Conservation (phyloP, 2,797 vertebrate genomes). For the Coreius guichenoti region DNA sequence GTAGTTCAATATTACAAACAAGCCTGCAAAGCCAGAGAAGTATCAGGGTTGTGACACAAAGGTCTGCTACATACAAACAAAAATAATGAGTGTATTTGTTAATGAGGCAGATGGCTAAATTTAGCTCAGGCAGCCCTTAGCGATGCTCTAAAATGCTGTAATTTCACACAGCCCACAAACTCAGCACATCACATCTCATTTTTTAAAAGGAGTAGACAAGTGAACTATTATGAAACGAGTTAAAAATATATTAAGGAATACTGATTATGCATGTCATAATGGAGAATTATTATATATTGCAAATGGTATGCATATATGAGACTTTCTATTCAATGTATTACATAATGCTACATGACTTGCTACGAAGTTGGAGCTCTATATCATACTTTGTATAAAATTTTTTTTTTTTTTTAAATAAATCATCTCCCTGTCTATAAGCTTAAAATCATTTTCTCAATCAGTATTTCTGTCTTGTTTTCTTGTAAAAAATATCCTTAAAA, state of each 20-base stretch:
- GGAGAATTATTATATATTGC: slow-evolving; percentile 1
- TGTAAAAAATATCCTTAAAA: slow-evolving; percentile 3
- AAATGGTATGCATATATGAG: slow-evolving; percentile 11
- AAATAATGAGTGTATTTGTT: slow-evolving; percentile 58
- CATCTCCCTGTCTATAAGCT: background rate
- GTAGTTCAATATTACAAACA: slow-evolving; percentile 54
- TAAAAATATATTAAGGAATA: slow-evolving; percentile 14
- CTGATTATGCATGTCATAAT: background rate
- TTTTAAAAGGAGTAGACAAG: slow-evolving; percentile 21
- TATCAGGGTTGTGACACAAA: slow-evolving; percentile 21
- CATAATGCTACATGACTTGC: slow-evolving; percentile 45
- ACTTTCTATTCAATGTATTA: background rate
- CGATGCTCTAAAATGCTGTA: slow-evolving; percentile 29
- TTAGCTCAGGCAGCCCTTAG: slow-evolving; percentile 47
- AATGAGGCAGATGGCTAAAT: slow-evolving; percentile 60
- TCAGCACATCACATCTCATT: background rate
- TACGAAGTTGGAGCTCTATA: slow-evolving; percentile 26
- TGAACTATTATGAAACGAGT: slow-evolving; percentile 6
- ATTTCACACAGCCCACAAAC: slow-evolving; percentile 35
- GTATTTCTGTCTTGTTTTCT: background rate
- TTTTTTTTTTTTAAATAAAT: too few species aligned
- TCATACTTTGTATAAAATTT: slow-evolving; percentile 16
- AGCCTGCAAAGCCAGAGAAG: slow-evolving; percentile 16
- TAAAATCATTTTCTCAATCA: background rate
- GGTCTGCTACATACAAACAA: slow-evolving; percentile 51